phyloP scores from a whole-genome alignment of 2,113 vertebrate species.

The Psittacula cyanocephala region DNA sequence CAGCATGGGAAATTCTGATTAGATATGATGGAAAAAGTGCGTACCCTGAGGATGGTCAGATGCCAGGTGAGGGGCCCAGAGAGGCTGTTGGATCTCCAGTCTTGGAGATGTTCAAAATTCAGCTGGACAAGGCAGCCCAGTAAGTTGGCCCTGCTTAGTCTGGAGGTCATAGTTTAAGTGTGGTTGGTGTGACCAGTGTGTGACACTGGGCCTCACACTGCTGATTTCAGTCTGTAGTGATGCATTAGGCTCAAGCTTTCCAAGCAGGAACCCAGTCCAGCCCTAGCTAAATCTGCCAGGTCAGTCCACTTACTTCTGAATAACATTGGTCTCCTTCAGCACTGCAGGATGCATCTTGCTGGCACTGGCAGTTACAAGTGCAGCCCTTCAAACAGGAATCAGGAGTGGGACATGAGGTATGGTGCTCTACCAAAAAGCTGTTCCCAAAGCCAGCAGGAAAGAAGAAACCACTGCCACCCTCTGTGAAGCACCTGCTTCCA shows the following conservation, averaged over 20 bases:
- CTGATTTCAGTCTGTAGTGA: neutral
- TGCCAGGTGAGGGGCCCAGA: neutral
- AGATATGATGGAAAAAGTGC: neutral
- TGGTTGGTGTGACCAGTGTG: neutral
- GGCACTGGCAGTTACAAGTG: neutral
- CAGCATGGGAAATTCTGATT: neutral
- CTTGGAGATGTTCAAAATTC: neutral
- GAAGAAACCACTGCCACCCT: neutral
- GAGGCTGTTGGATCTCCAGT: neutral
- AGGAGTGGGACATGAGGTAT: neutral
- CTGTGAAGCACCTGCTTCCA: neutral
- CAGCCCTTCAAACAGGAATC: neutral
- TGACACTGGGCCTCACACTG: neutral
- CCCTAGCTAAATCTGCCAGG: neutral
- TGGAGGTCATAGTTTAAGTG: neutral
- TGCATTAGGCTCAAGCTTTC: neutral
- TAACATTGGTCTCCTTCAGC: neutral
- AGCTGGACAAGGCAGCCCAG: neutral
- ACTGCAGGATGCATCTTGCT: neutral
- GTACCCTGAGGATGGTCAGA: neutral
- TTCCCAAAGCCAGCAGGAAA: neutral
- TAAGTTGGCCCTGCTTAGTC: neutral
- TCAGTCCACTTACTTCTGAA: neutral
- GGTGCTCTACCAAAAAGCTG: fast-evolving
- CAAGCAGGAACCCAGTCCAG: neutral